Evolutionary conservation across 1,140 invertebrate genomes (phyloP), one percentile per base, ranked within the genome.

Genomic region (Drosophila prosaltans): DNA sequence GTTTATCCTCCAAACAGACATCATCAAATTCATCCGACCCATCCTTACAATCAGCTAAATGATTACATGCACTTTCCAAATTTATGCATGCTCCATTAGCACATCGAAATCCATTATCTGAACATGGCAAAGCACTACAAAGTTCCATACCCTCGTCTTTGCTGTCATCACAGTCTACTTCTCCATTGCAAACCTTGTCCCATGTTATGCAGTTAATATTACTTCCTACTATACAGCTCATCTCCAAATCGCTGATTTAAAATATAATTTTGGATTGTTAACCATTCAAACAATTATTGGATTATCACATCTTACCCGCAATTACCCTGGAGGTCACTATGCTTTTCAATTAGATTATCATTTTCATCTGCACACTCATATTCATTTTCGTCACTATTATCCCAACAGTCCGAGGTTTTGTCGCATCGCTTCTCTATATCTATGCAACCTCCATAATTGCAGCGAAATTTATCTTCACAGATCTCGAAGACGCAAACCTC

Each of bases 1-100:
- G 6, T 3, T 16, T 62, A 6, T 2, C 9, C 9, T 57, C 7
- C 0, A 39, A 1, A 30, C 75, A 78, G 24, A 78, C 39, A 1
- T 26, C 32, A 7, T 51, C 24, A 2, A 70, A n/a, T 40, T 97
- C 96, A 91, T 97, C 96, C 2, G 95, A 96, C 28, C 93, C 93
- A 80, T 96, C 95, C 0, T 91, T 36, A 81, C 96, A 97, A 66
- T 97, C 94, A 45, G 91, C 81, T 1, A 92, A 74, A 0, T 93
- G 93, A 90, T 97, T 93, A 74, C 95, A 95, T 26, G 91, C 88
- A 0, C 76, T 75, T 58, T 94, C 92, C 1, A 92, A 91, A 30
- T 92, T 82, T 4, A 95, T 93, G 61, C 95, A 95, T 9, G 93
- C 93, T 2, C 95, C 94, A 66, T 95, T 65, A 3, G 92, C 74